Percentiles rank a stretch among this genome's conserved stretches.
Conservation (phyloP, 2,797 vertebrate genomes). For the Gobio occitaniae region DNA sequence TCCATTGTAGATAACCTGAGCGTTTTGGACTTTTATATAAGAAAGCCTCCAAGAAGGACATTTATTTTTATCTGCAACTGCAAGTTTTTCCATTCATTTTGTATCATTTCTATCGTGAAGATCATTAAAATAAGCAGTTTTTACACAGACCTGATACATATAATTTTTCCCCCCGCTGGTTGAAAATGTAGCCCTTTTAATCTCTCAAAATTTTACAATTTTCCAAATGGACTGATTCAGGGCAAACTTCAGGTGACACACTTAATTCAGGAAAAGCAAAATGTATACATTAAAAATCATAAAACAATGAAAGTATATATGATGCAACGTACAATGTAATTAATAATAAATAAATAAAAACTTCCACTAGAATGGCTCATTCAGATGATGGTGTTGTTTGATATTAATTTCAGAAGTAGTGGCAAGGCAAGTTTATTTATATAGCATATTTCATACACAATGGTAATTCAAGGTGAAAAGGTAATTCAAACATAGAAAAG, state of each 20-base stretch:
- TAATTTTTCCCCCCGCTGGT: background rate
- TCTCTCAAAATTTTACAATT: background rate
- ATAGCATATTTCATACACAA: no score
- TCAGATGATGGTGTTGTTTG: no score
- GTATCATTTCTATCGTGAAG: background rate
- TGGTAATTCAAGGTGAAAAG: no score
- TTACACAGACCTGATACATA: background rate
- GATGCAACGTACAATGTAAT: no score
- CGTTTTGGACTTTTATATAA: background rate
- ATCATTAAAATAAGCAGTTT: background rate
- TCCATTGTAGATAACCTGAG: background rate
- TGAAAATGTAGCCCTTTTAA: background rate
- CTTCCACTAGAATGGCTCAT: no score
- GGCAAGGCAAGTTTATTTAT: no score
- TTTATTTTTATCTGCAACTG: background rate
- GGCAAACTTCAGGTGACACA: conserved; percentile 3
- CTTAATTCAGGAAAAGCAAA: no score
- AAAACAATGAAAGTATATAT: no score
- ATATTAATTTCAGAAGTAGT: no score
- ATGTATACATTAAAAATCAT: no score
- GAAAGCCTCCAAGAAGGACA: background rate
- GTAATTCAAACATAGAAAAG: no score
- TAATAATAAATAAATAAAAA: no score
- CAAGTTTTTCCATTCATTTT: background rate
- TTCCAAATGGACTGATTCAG: background rate